These are phyloP conservation scores for Anomalospiza imberbis DNA, from an alignment of 2,797 vertebrate species.

Conservation along the genomic window DNA sequence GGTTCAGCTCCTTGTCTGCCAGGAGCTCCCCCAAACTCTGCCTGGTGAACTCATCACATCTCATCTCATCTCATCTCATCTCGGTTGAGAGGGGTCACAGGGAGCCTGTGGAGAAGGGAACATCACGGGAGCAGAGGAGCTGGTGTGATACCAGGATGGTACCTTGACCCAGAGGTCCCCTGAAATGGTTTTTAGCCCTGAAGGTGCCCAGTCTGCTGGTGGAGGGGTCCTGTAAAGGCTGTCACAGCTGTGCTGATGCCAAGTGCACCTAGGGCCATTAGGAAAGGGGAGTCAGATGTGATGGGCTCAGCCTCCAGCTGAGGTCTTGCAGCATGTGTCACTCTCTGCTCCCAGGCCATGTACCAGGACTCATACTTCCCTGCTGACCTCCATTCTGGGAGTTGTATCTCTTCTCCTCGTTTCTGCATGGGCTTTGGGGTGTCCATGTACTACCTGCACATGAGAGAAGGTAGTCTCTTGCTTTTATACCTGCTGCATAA, in stretches of 20 bases:
- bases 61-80: neutral
- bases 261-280: accelerated
- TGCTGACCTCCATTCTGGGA: accelerated
- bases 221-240: neutral
- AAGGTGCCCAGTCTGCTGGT: neutral
- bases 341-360: neutral
- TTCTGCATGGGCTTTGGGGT: neutral
- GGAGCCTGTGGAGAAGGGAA: neutral
- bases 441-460: accelerated
- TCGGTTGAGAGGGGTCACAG: accelerated
- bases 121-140: neutral
- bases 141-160: accelerated
- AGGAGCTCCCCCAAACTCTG: neutral
- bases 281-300: neutral
- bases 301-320: neutral
- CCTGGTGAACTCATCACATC: neutral
- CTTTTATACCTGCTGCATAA: neutral
- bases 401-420: accelerated
- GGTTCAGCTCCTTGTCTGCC: neutral
- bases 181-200: neutral
- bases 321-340: neutral
- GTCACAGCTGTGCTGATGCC: neutral
- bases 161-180: neutral
- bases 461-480: neutral
- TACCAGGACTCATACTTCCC: neutral